phyloP scores from a whole-genome alignment of 2,113 vertebrate species.

The Phodopus roborovskii region DNA sequence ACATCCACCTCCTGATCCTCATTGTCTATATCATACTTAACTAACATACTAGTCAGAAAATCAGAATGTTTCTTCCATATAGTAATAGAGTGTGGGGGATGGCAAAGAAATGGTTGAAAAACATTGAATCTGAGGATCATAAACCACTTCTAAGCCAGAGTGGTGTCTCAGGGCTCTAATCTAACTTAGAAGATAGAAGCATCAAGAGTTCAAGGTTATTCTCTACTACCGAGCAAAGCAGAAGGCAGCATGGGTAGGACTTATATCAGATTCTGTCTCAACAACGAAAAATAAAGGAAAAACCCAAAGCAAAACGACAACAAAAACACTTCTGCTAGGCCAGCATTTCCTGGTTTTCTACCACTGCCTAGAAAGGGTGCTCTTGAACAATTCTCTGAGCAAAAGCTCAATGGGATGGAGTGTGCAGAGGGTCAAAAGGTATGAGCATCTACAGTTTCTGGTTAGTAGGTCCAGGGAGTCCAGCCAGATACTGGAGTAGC shows the following conservation, averaged over 20 bases:
- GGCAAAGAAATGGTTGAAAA: conserved; percentile 44
- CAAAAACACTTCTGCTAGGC: neutral
- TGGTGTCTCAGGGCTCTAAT: neutral
- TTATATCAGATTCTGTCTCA: neutral
- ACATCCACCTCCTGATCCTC: neutral
- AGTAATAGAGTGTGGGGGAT: neutral
- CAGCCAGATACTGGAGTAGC: neutral
- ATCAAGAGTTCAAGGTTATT: neutral
- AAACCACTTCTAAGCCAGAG: conserved; percentile 24
- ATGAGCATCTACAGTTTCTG: neutral
- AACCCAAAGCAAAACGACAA: neutral
- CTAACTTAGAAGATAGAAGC: neutral
- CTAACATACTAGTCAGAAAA: conserved; percentile 8
- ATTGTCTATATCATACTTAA: neutral
- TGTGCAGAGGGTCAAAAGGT: conserved; percentile 19
- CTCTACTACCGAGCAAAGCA: neutral
- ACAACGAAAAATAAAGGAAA: neutral
- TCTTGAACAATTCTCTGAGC: neutral
- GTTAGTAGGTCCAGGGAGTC: neutral
- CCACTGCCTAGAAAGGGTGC: neutral
- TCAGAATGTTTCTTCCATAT: conserved; percentile 15
- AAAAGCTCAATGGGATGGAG: conserved; percentile 3
- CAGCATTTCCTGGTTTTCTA: neutral
- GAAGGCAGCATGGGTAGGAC: neutral
- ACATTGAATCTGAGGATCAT: neutral